A percentile compares a stretch with the other conserved stretches of the same genome.
Conservation (phyloP, 2,797 vertebrate species). For the Sebastiscus albofasciatus region DNA sequence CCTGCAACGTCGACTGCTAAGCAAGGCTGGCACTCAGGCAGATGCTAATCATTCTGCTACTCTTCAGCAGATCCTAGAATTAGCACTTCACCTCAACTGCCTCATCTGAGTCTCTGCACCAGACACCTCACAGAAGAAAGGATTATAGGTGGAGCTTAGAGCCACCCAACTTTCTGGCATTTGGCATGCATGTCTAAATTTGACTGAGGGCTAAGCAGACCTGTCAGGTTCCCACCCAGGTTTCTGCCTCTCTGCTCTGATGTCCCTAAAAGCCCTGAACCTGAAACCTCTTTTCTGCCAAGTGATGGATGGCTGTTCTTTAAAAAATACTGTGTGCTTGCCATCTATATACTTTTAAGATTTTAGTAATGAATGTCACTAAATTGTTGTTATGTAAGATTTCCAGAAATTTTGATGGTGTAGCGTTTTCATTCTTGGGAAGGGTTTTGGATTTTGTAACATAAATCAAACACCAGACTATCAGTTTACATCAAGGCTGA, state of each 20-base stretch:
- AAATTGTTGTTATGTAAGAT: constrained; percentile 31
- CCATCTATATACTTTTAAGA: constrained; percentile 8
- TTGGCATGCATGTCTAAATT: constrained; percentile 12
- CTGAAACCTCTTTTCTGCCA: not conserved
- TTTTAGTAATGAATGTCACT: constrained; percentile 32
- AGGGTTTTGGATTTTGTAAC: constrained; percentile 40
- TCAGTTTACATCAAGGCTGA: constrained; percentile 59
- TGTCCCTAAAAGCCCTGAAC: constrained; percentile 2
- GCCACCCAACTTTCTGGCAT: not conserved
- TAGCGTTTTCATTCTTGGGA: constrained; percentile 33
- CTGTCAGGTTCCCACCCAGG: constrained; percentile 17
- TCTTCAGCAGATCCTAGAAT: constrained; percentile 77
- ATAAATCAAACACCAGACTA: constrained; percentile 52
- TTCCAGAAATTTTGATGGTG: constrained; percentile 27
- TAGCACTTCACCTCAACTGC: not conserved
- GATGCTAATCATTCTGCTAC: constrained; percentile 83
- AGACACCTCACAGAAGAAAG: constrained; percentile 65
- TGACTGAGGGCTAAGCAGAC: constrained; percentile 24
- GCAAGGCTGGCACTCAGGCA: constrained; percentile 13
- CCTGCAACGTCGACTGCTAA: constrained; percentile 52
- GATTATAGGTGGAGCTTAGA: constrained; percentile 6
- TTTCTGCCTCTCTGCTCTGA: not conserved
- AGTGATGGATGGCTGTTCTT: constrained; percentile 11
- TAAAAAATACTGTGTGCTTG: constrained; percentile 11
- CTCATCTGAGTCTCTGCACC: constrained; percentile 65